Conservation (phyloP, 2,113 vertebrate species). For the Delphinus delphis region DNA sequence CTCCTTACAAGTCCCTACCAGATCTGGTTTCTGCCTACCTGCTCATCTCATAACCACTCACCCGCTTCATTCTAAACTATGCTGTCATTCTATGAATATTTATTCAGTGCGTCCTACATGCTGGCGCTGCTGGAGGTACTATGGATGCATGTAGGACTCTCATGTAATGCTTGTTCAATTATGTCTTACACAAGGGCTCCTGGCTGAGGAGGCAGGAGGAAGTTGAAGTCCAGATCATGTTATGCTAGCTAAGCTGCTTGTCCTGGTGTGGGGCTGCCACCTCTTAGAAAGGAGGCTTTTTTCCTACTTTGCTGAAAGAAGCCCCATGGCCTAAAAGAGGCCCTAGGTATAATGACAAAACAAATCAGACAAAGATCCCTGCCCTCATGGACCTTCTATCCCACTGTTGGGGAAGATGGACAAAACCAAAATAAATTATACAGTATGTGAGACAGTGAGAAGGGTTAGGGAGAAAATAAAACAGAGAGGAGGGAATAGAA, state of each 20-base stretch:
- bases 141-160: not conserved
- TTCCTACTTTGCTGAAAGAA: constrained; percentile 9
- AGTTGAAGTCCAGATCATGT: not conserved
- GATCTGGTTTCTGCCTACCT: not conserved
- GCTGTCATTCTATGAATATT: not conserved
- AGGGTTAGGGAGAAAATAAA: constrained; percentile 22
- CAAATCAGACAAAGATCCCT: constrained; percentile 9
- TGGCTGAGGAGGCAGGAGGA: not conserved
- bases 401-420: not conserved
- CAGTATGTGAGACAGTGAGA: not conserved
- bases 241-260: not conserved
- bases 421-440: constrained; percentile 37
- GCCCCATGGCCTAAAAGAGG: not conserved
- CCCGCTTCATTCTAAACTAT: not conserved
- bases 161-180: not conserved
- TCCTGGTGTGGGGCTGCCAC: not conserved
- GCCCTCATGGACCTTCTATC: not conserved
- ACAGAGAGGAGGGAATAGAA: not conserved
- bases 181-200: not conserved
- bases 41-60: not conserved
- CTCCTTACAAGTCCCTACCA: not conserved
- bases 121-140: not conserved
- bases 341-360: not conserved
- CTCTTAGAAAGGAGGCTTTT: not conserved
- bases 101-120: not conserved